These are phyloP conservation scores for Drosophila recens DNA, from an alignment of 2,888 invertebrate genomes.

Conservation along the genomic window DNA sequence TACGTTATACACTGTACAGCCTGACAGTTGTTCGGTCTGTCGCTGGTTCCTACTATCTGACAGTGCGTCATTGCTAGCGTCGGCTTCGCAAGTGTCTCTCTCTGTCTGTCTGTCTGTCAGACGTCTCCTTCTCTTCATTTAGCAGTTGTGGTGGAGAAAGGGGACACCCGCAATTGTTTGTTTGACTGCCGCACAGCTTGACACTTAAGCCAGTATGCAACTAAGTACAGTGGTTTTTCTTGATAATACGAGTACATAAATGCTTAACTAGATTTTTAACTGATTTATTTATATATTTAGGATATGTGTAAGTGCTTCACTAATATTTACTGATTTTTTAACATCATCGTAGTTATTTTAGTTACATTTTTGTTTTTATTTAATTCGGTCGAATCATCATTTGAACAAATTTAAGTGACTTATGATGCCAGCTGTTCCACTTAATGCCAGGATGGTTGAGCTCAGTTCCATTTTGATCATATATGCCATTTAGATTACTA, in stretches of 20 bases:
- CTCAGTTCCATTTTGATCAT: neutral
- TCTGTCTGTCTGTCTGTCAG: constrained; percentile 10
- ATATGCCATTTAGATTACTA: constrained; percentile 88
- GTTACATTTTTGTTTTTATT: neutral
- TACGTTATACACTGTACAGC: constrained; percentile 12
- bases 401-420: neutral
- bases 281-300: no score
- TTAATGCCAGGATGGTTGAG: neutral
- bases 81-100: constrained; percentile 15
- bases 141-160: neutral
- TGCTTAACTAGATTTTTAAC: no score
- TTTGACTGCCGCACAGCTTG: constrained; percentile 29
- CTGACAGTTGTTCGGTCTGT: constrained; percentile 26
- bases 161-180: constrained; percentile 6
- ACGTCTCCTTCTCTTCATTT: constrained; percentile 15
- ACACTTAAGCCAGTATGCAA: constrained; percentile 23
- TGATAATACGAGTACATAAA: no score
- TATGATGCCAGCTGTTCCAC: neutral
- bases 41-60: constrained; percentile 35
- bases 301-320: no score
- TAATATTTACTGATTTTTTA: no score
- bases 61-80: constrained; percentile 33
- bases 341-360: neutral
- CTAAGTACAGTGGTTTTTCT: neutral
- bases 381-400: neutral